These are phyloP conservation scores for Sorex maritimensis DNA, from an alignment of 2,797 vertebrate species.

Conservation along the genomic window DNA sequence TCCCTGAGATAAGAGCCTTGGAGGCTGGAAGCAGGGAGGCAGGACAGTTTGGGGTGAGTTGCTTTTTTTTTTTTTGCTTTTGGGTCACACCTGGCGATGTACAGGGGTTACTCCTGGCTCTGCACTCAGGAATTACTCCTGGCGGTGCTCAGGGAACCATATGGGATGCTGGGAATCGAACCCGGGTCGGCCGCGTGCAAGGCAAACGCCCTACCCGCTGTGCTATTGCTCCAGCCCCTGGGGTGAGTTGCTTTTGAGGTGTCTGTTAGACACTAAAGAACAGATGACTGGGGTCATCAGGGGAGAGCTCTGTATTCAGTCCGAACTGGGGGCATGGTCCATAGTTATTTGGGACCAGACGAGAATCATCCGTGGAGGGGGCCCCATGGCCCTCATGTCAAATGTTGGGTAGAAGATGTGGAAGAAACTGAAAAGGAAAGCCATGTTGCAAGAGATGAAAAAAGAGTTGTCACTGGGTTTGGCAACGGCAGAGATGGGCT, in stretches of 20 bases:
- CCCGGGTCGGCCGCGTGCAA: too few species aligned
- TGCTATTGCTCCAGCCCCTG: too few species aligned
- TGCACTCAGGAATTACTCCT: too few species aligned
- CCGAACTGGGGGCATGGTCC: background rate
- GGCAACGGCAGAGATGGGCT: background rate
- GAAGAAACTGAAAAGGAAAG: background rate
- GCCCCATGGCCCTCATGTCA: background rate
- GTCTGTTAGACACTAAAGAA: background rate
- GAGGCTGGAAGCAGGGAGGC: background rate
- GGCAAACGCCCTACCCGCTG: too few species aligned
- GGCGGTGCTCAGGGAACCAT: too few species aligned
- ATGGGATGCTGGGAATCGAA: too few species aligned
- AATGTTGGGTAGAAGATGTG: background rate
- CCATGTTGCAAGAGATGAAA: background rate
- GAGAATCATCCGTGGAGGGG: background rate
- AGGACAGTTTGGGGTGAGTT: background rate
- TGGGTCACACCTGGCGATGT: too few species aligned
- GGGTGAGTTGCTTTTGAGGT: background rate
- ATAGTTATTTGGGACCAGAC: background rate
- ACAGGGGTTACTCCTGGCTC: too few species aligned
- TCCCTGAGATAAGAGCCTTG: background rate
- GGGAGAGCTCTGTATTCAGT: background rate
- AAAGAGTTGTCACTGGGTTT: background rate
- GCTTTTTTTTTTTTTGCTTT: too few species aligned
- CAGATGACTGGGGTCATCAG: background rate